Percentiles rank a stretch among this genome's conserved stretches.
phyloP scores from a whole-genome alignment of 2,113 vertebrate genomes.

The Osmerus eperlanus region DNA sequence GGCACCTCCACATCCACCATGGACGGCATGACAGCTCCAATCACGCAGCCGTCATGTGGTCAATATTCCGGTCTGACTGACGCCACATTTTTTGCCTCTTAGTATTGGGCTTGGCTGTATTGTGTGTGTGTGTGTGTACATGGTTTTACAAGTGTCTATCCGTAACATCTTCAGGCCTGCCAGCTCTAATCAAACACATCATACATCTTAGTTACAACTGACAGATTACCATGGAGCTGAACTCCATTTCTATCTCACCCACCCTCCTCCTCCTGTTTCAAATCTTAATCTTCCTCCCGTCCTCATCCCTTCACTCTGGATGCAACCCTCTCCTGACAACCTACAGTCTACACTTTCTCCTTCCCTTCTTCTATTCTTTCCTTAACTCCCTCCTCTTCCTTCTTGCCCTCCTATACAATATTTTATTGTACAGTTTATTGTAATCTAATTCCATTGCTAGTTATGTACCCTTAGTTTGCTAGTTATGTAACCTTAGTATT shows the following conservation, averaged over 20 bases:
- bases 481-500: too few relatives aligned
- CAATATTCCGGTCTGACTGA: neutral
- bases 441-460: too few relatives aligned
- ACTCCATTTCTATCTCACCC: constrained; percentile 19
- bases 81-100: neutral
- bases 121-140: neutral
- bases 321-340: neutral
- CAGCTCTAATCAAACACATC: constrained; percentile 19
- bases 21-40: too few relatives aligned
- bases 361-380: too few relatives aligned
- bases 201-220: constrained; percentile 33
- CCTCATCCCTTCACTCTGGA: neutral
- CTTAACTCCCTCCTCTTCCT: too few relatives aligned
- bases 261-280: neutral
- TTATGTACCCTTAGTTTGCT: too few relatives aligned
- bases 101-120: neutral
- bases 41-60: too few relatives aligned
- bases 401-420: too few relatives aligned
- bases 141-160: constrained; percentile 15
- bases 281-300: neutral
- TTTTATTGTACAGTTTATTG: too few relatives aligned
- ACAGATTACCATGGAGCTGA: neutral
- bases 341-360: neutral
- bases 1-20: too few relatives aligned
- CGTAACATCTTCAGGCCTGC: constrained; percentile 32